Evolutionary conservation across 1,140 invertebrate species (phyloP), one percentile per base, ranked within the genome.

Genomic region (Melitaea cinxia): DNA sequence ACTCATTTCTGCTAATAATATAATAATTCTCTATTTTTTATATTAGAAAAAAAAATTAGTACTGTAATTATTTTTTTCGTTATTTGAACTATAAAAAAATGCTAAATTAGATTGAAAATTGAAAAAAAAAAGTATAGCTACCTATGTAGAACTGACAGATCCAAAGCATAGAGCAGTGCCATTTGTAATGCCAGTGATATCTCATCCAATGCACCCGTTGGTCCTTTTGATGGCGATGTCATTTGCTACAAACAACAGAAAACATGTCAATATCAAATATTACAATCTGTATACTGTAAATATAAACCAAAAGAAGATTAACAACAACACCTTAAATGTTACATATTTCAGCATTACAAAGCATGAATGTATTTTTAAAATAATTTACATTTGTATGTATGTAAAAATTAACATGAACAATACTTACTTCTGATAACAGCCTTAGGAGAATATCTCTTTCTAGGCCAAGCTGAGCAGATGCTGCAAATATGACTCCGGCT

Each of bases 401-500:
- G n/a, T n/a, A n/a, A n/a, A n/a, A n/a, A n/a, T n/a, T n/a, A n/a
- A 59, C 19, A 14, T 47, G 12, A 17, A 39, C 17, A 53, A 24
- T 7, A 72, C 65, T 24, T 70, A 89, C 88, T 72, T 90, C 86
- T 56, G 79, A 68, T 17, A 88, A 59, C 3, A 90, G 33, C 28
- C 86, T 72, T 5, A 89, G 56, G 1, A 90, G 62, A 9, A 81
- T 78, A 45, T 92, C 83, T 74, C 94, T 93, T 14, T 92, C 93
- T 10, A 99, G 86, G 1, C 95, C 95, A 37, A 93, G 93, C 81
- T 99, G 98, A 9, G 96, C 96, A 0, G 97, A 94, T 92, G 95
- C 96, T 63, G 95, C 93, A 78, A 97, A 99, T 1, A 99, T 85
- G 58, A 96, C 95, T 73, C 98, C 96, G 0, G 96, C 96, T 23